Percentiles rank a stretch among this genome's conserved stretches.
These are phyloP conservation scores for Pardosa pseudoannulata DNA, from an alignment of 2,888 invertebrate species.

Conservation along the genomic window DNA sequence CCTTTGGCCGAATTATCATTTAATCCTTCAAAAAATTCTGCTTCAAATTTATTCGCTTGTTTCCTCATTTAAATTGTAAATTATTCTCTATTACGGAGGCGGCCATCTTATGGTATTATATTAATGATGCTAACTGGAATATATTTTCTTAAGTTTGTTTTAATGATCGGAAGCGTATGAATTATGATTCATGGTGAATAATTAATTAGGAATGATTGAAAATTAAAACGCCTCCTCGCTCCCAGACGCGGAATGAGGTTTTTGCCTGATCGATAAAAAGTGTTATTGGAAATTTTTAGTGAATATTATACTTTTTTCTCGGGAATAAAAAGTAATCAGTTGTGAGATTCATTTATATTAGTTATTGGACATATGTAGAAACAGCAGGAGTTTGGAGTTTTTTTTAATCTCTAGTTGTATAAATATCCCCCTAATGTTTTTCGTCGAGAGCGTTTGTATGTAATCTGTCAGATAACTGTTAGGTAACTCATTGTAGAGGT, in stretches of 20 bases:
- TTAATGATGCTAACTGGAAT: not conserved
- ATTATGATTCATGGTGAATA: conserved; percentile 6
- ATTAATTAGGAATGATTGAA: conserved; percentile 6
- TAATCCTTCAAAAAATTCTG: too few species aligned
- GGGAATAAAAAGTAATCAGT: not conserved
- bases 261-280: not conserved
- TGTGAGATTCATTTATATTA: not conserved
- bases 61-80: conserved; percentile 1
- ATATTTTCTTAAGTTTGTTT: conserved; percentile 2
- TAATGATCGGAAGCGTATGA: not conserved
- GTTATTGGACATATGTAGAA: not conserved
- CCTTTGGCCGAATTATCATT: too few species aligned
- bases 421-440: too few species aligned
- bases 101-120: not conserved
- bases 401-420: too few species aligned
- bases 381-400: too few species aligned
- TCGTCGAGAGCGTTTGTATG: too few species aligned
- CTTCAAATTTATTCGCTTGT: too few species aligned
- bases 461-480: too few species aligned
- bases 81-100: not conserved
- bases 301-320: not conserved
- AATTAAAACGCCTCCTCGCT: not conserved
- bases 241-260: not conserved
- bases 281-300: conserved; percentile 5
- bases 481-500: too few species aligned